Base-by-base conservation (phyloP, 2,888 invertebrate species). In the Dorcus hopei region DNA sequence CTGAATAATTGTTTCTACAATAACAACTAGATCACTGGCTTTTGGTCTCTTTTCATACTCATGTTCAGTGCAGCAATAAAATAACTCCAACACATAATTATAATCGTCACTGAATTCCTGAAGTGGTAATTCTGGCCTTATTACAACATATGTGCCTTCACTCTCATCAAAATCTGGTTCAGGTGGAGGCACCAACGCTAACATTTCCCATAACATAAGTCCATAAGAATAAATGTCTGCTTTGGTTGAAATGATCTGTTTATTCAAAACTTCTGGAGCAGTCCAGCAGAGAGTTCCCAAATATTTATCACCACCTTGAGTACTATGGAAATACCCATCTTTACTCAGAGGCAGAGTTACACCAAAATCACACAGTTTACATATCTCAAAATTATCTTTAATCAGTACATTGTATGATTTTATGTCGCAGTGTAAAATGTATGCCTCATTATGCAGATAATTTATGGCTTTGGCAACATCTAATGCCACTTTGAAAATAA, bases 361-460 rank as follows among this genome's bases (percentile, higher is more conserved):
- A 3, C 93, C 93, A 74, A 93, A 93, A 77, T 93, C 93, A 68
- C 93, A 92, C 14, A 93, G 77, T 75, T 94, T 93, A 64, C 91
- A 88, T 1, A 83, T 58, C 40, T 56, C 53, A 73, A 90, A 91
- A 71, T 91, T 84, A 9, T 86, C 88, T 63, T 91, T 90, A 1
- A 93, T 81, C 1, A 94, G 81, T 43, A 94, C 80, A 73, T 94
- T 94, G 72, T 85, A 89, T 0, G 93, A 93, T 77, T 94, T 93
- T 41, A 94, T 80, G 74, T 94, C 94, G 33, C 92, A 91, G 61
- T 94, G 94, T 7, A 94, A 76, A 43, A 93, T 79, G 52, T 83
- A 81, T 52, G 85, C 87, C 61, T 83, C 84, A 1, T 85, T 85
- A 73, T 94, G 94, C 2, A 94, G 79, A 77, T 93, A 93, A 70